Conservation (phyloP, 2,888 invertebrate species). For the Linnaemya vulpina region DNA sequence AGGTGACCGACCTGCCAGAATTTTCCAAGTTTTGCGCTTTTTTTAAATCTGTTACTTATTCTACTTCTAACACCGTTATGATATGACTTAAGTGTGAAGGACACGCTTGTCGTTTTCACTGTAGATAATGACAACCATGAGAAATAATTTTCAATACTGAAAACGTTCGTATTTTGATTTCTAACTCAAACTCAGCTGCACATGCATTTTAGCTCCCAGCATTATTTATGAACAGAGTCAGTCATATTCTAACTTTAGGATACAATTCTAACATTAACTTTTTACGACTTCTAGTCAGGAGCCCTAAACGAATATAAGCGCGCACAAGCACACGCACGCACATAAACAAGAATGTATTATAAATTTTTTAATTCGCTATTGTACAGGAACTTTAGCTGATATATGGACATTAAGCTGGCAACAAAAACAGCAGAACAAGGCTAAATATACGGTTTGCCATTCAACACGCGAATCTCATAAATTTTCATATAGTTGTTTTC, state of each 20-base stretch:
- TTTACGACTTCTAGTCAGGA: slow-evolving; percentile 60
- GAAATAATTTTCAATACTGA: slow-evolving; percentile 47
- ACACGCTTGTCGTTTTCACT: neutral
- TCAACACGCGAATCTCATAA: slow-evolving; percentile 67
- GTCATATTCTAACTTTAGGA: neutral
- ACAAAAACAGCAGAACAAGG: slow-evolving; percentile 26
- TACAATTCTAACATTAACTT: slow-evolving; percentile 54
- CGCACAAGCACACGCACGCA: neutral
- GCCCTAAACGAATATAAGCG: slow-evolving; percentile 3
- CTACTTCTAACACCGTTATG: too few species aligned
- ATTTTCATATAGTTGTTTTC: slow-evolving; percentile 42
- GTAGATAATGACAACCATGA: neutral
- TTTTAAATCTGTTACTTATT: too few species aligned
- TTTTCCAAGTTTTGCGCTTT: too few species aligned
- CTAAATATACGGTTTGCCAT: slow-evolving; percentile 33
- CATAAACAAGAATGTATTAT: neutral
- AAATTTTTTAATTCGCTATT: neutral
- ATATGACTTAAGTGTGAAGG: too few species aligned
- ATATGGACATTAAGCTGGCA: slow-evolving; percentile 31
- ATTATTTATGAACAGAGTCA: slow-evolving; percentile 1
- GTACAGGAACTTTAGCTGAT: slow-evolving; percentile 8
- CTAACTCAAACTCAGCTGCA: slow-evolving; percentile 2
- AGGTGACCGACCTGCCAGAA: too few species aligned
- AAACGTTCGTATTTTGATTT: slow-evolving; percentile 20
- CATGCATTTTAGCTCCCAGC: neutral